A percentile compares a stretch with the other conserved stretches of the same genome.
These are phyloP conservation scores for Vireo altiloquus DNA, from an alignment of 2,113 vertebrate genomes.

Conservation along the genomic window DNA sequence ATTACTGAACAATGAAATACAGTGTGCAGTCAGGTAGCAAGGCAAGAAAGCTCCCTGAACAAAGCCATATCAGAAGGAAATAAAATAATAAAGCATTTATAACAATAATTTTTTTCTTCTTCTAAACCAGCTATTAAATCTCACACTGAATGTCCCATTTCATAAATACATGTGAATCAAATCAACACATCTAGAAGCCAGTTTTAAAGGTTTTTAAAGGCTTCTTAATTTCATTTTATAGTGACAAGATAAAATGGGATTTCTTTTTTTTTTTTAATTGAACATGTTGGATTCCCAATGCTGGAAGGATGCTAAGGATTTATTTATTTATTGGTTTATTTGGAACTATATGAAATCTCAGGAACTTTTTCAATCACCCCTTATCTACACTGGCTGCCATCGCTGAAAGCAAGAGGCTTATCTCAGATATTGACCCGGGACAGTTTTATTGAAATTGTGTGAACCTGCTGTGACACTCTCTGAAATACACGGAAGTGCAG, in stretches of 20 bases:
- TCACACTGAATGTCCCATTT: not conserved
- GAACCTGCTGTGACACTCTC: not conserved
- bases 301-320: not conserved
- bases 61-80: conserved; percentile 17
- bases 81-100: conserved; percentile 15
- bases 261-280: not conserved
- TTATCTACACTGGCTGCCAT: not conserved
- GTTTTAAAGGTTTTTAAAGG: not conserved
- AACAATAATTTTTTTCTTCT: not conserved
- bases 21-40: not conserved
- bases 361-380: not conserved
- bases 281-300: not conserved
- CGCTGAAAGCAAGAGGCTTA: not conserved
- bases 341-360: not conserved
- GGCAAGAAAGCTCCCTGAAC: not conserved
- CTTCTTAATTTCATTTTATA: conserved; percentile 14
- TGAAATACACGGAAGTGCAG: not conserved
- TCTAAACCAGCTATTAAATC: not conserved
- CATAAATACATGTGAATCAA: not conserved
- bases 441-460: not conserved
- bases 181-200: not conserved
- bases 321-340: not conserved
- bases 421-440: not conserved
- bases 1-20: conserved; percentile 52
- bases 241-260: not conserved